Percentiles rank a stretch among this genome's conserved stretches.
Conservation (phyloP, 2,113 vertebrate species). For the Camelus dromedarius region DNA sequence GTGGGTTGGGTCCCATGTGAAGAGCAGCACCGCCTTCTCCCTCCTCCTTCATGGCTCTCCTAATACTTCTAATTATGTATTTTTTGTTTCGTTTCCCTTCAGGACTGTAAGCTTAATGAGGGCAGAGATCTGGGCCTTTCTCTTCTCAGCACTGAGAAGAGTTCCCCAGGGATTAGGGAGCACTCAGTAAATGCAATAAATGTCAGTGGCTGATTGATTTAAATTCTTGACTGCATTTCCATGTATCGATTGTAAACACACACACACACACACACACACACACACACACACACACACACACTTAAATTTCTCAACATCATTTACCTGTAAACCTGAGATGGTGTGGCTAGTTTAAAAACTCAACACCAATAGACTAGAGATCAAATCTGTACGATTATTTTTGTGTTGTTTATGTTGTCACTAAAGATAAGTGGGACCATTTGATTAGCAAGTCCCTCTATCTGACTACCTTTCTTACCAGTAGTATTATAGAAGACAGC, state of each 20-base stretch:
- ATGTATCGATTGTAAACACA: background rate
- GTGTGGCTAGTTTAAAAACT: background rate
- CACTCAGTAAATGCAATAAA: background rate
- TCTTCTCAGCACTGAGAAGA: background rate
- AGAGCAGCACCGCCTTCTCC: background rate
- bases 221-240: background rate
- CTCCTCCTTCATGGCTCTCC: background rate
- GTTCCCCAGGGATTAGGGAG: background rate
- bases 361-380: background rate
- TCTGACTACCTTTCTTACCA: background rate
- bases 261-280: background rate
- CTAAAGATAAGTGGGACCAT: background rate
- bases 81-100: background rate
- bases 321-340: background rate
- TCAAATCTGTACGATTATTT: background rate
- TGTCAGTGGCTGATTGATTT: background rate
- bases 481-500: background rate
- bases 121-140: background rate
- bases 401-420: background rate
- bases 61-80: background rate
- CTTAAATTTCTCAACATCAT: background rate
- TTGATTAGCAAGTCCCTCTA: background rate
- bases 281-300: too few species aligned
- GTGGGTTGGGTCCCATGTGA: background rate
- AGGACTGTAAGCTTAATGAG: background rate